Conservation (phyloP, 2,888 invertebrate genomes). For the Therioaphis trifolii region DNA sequence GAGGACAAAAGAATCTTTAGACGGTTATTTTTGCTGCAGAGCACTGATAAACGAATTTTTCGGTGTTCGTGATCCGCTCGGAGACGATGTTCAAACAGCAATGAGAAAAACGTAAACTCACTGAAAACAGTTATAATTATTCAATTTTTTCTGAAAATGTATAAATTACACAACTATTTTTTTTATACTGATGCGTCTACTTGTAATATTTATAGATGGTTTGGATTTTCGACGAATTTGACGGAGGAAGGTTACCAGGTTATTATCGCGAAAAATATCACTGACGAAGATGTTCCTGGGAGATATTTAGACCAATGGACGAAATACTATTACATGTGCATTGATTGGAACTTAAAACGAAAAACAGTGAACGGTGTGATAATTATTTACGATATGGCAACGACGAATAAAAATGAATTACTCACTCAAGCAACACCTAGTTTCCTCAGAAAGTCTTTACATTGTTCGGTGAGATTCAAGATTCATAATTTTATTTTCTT, state of each 20-base stretch:
- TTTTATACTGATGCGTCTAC: too few relatives aligned
- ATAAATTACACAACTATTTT: too few relatives aligned
- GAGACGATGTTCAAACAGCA: constrained; percentile 45
- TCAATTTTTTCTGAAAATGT: too few relatives aligned
- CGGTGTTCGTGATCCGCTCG: constrained; percentile 49
- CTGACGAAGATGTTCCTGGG: constrained; percentile 38
- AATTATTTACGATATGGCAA: constrained; percentile 50
- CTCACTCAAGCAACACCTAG: constrained; percentile 39
- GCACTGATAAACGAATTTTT: constrained; percentile 44
- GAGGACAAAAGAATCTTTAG: constrained; percentile 45
- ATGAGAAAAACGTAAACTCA: constrained; percentile 52
- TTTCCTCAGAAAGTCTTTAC: constrained; percentile 40
- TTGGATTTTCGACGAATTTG: constrained; percentile 39
- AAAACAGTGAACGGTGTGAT: constrained; percentile 23
- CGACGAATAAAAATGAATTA: constrained; percentile 28
- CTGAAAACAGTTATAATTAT: too few relatives aligned
- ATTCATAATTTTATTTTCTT: too few relatives aligned
- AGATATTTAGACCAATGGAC: constrained; percentile 36
- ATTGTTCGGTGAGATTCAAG: constrained; percentile 48
- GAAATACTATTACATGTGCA: constrained; percentile 54
- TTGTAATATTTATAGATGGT: constrained; percentile 45
- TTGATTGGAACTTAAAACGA: constrained; percentile 28
- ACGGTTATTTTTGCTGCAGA: constrained; percentile 55
- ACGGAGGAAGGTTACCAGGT: constrained; percentile 32
- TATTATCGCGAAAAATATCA: constrained; percentile 22